These are phyloP conservation scores for Orchestia grillus DNA, from an alignment of 1,140 invertebrate genomes.

Conservation along the genomic window DNA sequence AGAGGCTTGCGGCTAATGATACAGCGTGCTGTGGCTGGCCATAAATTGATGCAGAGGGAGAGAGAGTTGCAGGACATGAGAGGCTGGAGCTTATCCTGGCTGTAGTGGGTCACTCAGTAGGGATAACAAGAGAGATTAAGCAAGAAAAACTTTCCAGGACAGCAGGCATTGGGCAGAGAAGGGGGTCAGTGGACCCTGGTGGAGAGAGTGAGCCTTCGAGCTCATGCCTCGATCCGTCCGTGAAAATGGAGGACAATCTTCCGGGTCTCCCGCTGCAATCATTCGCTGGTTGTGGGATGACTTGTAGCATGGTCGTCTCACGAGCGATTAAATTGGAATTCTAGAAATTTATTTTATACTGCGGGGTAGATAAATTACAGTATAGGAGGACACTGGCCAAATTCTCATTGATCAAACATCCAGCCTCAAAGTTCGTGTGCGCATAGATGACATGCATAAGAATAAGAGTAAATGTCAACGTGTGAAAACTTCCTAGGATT, in stretches of 20 bases:
- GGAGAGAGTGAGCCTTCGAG: neutral
- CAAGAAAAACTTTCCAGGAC: constrained; percentile 51
- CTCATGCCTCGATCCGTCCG: neutral
- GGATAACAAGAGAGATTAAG: constrained; percentile 50
- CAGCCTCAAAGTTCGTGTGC: too few relatives aligned
- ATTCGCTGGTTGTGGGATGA: neutral
- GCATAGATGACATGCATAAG: too few relatives aligned
- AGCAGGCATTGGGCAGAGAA: constrained; percentile 13
- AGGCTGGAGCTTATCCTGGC: constrained; percentile 28
- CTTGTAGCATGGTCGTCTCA: neutral
- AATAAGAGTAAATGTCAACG: too few relatives aligned
- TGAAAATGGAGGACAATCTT: neutral
- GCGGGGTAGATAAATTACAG: too few relatives aligned
- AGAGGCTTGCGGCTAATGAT: neutral
- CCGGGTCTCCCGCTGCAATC: neutral
- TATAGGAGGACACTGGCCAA: too few relatives aligned
- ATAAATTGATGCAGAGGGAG: neutral
- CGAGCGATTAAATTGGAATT: too few relatives aligned
- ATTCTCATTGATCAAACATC: too few relatives aligned
- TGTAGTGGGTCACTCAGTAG: constrained; percentile 15
- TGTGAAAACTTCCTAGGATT: too few relatives aligned
- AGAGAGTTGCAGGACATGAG: neutral
- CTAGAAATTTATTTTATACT: too few relatives aligned
- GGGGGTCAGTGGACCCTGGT: constrained; percentile 16
- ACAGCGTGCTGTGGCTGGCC: neutral